Percentiles rank a stretch among this genome's conserved stretches.
Evolutionary conservation across 2,113 vertebrate species (phyloP).

Genomic region (Podarcis raffonei): DNA sequence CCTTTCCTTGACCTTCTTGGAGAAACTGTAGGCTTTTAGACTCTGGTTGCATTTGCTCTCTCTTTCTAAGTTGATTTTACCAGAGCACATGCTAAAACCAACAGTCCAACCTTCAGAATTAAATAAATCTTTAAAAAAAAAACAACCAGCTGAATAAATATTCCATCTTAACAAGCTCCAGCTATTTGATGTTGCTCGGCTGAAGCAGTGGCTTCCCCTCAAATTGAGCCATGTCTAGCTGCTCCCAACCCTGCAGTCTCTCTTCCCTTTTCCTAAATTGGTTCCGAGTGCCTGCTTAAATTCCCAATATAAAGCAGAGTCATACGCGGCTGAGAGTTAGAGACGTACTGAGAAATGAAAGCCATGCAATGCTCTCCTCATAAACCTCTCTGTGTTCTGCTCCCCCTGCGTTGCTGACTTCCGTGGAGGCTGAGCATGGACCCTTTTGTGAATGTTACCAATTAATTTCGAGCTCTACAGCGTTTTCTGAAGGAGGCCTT

Average conservation of each 20-base stretch:
- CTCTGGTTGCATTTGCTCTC: neutral
- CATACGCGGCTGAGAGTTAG: accelerated
- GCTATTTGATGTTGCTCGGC: neutral
- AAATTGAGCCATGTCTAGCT: neutral
- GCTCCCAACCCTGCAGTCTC: neutral
- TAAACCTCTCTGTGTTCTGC: neutral
- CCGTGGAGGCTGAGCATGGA: neutral
- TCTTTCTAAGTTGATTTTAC: neutral
- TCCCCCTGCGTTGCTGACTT: neutral
- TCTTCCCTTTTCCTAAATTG: neutral
- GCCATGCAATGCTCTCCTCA: neutral
- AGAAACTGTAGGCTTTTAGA: no score
- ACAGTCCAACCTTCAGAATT: neutral
- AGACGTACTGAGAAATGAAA: constrained; percentile 12
- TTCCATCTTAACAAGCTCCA: accelerated
- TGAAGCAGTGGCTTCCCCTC: neutral
- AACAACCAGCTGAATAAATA: accelerated
- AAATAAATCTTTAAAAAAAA: neutral
- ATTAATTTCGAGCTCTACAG: constrained; percentile 41
- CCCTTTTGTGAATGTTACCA: constrained; percentile 37
- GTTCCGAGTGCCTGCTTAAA: constrained; percentile 19
- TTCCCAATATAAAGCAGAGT: neutral
- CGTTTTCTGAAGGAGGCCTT: constrained; percentile 24
- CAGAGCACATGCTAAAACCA: neutral
- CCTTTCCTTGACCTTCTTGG: no score